A percentile compares a stretch with the other conserved stretches of the same genome.
These are phyloP conservation scores for Drosophila murphyi DNA, from an alignment of 1,140 invertebrate genomes.

Conservation along the genomic window DNA sequence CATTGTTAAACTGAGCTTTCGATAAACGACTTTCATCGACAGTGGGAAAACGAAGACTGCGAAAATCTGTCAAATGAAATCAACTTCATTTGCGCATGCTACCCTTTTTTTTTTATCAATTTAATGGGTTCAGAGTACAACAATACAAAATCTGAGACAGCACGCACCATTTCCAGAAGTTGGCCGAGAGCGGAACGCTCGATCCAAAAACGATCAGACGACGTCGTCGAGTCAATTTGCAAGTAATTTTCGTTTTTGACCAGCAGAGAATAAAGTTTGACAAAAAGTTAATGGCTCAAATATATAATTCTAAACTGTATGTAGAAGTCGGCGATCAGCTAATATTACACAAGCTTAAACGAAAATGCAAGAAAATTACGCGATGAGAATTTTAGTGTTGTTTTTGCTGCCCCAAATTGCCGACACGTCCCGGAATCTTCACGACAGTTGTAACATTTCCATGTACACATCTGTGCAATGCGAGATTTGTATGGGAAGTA, in stretches of 20 bases:
- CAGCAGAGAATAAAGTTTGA: too few species aligned
- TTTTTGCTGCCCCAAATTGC: slow-evolving; percentile 10
- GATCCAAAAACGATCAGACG: slow-evolving; percentile 11
- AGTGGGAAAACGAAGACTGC: too few species aligned
- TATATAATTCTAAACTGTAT: too few species aligned
- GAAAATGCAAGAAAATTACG: neutral
- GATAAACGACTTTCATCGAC: too few species aligned
- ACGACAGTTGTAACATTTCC: slow-evolving; percentile 53
- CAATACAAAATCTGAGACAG: slow-evolving; percentile 41
- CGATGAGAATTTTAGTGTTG: too few species aligned
- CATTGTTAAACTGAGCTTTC: too few species aligned
- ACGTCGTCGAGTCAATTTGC: slow-evolving; percentile 28
- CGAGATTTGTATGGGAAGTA: slow-evolving; percentile 38
- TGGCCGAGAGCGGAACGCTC: slow-evolving; percentile 33
- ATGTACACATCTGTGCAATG: slow-evolving; percentile 42
- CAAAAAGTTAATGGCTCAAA: too few species aligned
- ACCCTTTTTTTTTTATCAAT: too few species aligned
- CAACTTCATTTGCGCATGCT: too few species aligned
- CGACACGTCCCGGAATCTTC: slow-evolving; percentile 19
- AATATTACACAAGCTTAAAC: too few species aligned
- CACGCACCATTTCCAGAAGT: slow-evolving; percentile 28
- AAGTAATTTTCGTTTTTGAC: slow-evolving; percentile 22
- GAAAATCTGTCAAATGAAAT: too few species aligned
- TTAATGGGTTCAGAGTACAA: neutral
- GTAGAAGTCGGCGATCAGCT: too few species aligned